Evolutionary conservation across 2,888 invertebrate genomes (phyloP), one percentile per base, ranked within the genome.

Genomic region (Papilio protenor): DNA sequence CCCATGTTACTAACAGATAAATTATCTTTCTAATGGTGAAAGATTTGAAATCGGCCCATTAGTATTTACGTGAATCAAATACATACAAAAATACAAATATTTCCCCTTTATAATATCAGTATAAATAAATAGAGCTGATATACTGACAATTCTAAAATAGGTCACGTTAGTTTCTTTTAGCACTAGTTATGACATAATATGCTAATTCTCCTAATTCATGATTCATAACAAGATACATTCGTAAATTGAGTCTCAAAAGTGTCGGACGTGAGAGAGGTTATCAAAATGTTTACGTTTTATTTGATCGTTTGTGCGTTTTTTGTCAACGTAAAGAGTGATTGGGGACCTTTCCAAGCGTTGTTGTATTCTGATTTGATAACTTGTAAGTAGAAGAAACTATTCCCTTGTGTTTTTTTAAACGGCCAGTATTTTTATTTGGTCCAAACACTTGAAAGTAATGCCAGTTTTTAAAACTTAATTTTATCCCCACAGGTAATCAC

Each of bases 291-390:
- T 55, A 11, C 52, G 23, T 70, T 72, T 69, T 76, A 70, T 64
- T 21, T 73, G 33, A 18, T 70, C 1, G 55, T 72, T 23, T 59
- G 73, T 70, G 45, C 69, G 12, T 59, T 49, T 18, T 59, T 75
- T 33, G 45, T 33, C 0, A 75, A 66, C 12, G 73, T 69, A 16
- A 61, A 64, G 23, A 47, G 77, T 59, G 76, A 77, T 27, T 79
- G 77, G 79, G 77, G 77, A 12, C 61, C 79, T 6, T 79, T 79
- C 75, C 76, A 79, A 40, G 77, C 73, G 27, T 45, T 79, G 16
- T 70, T 79, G 59, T 79, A 79, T 55, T 79, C 79, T 12, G 79
- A 77, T 47, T 76, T 73, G 33, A 77, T 77, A 73, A 73, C 73
- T 10, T 77, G 77, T 77, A 40, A 77, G 77, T 71, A 59, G 21